Base-by-base conservation (phyloP, 2,797 vertebrate species). In the Chelonia mydas region DNA sequence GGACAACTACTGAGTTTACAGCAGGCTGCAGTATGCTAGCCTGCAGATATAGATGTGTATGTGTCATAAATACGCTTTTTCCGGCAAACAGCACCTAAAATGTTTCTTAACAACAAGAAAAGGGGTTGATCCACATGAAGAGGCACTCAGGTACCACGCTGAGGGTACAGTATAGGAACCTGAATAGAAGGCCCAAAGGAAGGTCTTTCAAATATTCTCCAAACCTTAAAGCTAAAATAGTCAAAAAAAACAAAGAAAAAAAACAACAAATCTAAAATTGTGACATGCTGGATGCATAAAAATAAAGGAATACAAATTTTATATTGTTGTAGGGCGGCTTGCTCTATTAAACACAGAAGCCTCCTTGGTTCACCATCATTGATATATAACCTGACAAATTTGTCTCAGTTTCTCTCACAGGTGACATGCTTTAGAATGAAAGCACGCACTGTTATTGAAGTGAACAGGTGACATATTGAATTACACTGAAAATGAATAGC, bases 11-110 rank as follows among this genome's bases (percentile, higher is more conserved):
- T 16, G 51, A 72, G 45, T 49, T 90, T 84, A 79, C 65, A 94
- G 90, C 93, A 95, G 90, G 92, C 84, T 55, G 78, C 86, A 97
- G 89, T 84, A 90, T 21, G 83, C 57, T 91, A 65, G 50, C 79
- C 86, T 88, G 83, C 77, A 96, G 94, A 61, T 81, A 92, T 55
- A 68, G 74, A 93, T 92, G 85, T 25, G 5, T 31, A 72, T 33
- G 76, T 93, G 94, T 94, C 96, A 96, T 6, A 92, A 93, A 76
- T 74, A 80, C 65, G 33, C 72, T 74, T 91, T 89, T 95, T 76
- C 41, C 5, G 65, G 57, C 57, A 85, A 94, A 87, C n/a, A 94
- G 51, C 61, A 95, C 17, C 87, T 93, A 83, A 93, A 96, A 93
- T 74, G 74, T 88, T 94, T 83, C 90, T 87, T 74, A 90, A 79